A percentile compares a stretch with the other conserved stretches of the same genome.
Evolutionary conservation across 2,113 vertebrate genomes (phyloP).

Genomic region (Lepus europaeus): DNA sequence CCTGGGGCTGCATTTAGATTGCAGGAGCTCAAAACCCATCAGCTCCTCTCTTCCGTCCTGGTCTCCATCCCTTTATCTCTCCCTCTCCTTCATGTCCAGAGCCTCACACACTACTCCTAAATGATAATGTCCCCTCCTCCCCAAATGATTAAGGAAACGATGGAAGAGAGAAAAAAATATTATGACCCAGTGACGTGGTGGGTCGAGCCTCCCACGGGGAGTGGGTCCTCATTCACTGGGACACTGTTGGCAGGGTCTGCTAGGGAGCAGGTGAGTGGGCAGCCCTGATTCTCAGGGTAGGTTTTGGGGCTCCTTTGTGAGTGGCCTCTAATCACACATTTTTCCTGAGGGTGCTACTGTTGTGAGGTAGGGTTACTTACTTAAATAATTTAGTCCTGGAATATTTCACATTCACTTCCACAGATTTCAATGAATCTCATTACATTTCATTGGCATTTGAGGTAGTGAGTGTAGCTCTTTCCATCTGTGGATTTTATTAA

Average conservation of each 20-base stretch:
- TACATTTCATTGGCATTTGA: not conserved
- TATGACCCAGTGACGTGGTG: not conserved
- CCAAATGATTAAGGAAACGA: constrained; percentile 29
- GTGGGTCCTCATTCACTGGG: rapidly evolving
- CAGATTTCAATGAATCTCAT: constrained; percentile 30
- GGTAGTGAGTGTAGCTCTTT: not conserved
- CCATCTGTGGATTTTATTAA: not conserved
- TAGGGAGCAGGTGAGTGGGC: too few relatives aligned
- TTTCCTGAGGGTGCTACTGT: constrained; percentile 54
- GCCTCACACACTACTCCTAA: not conserved
- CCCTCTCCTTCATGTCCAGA: not conserved
- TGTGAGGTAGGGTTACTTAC: constrained; percentile 49
- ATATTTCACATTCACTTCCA: constrained; percentile 61
- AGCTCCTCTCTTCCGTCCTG: not conserved
- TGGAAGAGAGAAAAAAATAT: not conserved
- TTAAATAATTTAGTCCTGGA: constrained; percentile 64
- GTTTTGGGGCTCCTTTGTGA: not conserved
- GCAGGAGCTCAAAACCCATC: not conserved
- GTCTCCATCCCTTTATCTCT: not conserved
- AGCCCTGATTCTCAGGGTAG: not conserved
- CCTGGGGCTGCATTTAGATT: not conserved
- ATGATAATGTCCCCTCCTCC: not conserved
- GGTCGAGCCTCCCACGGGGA: not conserved
- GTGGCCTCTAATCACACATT: constrained; percentile 54
- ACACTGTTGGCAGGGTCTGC: rapidly evolving